These are phyloP conservation scores for Anseranas semipalmata DNA, from an alignment of 2,113 vertebrate genomes.

Conservation along the genomic window DNA sequence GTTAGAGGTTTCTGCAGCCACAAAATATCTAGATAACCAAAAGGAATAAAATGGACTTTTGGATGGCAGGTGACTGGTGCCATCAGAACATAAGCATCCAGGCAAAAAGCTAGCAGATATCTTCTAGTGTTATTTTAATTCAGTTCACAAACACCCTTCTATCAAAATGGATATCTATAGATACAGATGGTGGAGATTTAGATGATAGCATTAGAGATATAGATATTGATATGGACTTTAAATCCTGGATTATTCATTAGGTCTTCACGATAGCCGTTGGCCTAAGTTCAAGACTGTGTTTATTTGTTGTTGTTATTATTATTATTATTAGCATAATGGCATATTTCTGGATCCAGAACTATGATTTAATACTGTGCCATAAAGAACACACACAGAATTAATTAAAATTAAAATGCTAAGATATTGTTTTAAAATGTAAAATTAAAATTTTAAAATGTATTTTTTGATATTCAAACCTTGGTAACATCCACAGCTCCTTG, in stretches of 20 bases:
- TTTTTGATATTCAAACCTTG: constrained; percentile 70
- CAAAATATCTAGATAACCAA: neutral
- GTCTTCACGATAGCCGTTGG: neutral
- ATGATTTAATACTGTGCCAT: neutral
- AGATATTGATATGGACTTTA: neutral
- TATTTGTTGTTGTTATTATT: neutral
- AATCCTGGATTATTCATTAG: neutral
- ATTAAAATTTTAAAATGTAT: neutral
- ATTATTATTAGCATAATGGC: neutral
- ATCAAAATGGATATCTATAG: neutral
- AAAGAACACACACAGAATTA: neutral
- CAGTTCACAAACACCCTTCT: neutral
- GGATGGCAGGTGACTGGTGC: neutral
- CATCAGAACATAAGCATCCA: neutral
- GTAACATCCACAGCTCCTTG: constrained; percentile 66
- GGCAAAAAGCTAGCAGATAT: neutral
- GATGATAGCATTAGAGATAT: neutral
- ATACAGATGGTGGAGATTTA: neutral
- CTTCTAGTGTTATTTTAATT: neutral
- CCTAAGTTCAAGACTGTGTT: neutral
- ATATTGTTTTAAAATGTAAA: constrained; percentile 4
- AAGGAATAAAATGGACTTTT: neutral
- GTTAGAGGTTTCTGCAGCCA: neutral
- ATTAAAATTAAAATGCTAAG: neutral
- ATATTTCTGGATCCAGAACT: neutral